Evolutionary conservation across 1,140 invertebrate genomes (phyloP).

Genomic region (Brachionus calyciflorus): DNA sequence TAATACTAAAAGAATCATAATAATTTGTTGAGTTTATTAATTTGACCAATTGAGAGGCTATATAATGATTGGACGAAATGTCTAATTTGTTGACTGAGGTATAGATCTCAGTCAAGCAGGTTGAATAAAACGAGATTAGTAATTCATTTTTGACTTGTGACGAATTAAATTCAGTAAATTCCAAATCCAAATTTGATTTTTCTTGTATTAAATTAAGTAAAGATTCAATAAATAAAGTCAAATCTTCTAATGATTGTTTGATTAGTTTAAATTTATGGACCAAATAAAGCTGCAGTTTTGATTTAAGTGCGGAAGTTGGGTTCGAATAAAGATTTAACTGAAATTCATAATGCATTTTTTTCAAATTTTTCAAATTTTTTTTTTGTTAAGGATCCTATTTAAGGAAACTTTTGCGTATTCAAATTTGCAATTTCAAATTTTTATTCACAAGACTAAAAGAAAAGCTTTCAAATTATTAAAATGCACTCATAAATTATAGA

Average conservation of each 20-base stretch:
- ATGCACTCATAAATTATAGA: neutral
- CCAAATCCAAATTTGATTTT: neutral
- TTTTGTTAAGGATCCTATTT: too few relatives aligned
- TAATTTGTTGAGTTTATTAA: neutral
- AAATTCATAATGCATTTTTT: neutral
- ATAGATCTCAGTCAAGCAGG: neutral
- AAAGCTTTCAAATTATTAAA: neutral
- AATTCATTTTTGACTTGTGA: neutral
- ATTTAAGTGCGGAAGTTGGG: neutral
- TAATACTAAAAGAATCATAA: neutral
- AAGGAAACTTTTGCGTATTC: too few relatives aligned
- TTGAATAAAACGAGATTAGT: neutral
- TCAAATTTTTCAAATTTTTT: neutral
- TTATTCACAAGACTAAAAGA: too few relatives aligned
- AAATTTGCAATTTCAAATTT: too few relatives aligned
- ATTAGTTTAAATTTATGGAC: neutral
- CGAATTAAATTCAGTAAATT: neutral
- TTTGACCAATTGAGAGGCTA: neutral
- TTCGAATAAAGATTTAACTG: neutral
- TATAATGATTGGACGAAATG: neutral
- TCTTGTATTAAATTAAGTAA: neutral
- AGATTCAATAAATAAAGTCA: neutral
- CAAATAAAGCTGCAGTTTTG: constrained; percentile 3
- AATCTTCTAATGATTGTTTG: neutral
- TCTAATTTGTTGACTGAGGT: neutral